Evolutionary conservation across 1,140 invertebrate genomes (phyloP).

Genomic region (Pararge aegeria): DNA sequence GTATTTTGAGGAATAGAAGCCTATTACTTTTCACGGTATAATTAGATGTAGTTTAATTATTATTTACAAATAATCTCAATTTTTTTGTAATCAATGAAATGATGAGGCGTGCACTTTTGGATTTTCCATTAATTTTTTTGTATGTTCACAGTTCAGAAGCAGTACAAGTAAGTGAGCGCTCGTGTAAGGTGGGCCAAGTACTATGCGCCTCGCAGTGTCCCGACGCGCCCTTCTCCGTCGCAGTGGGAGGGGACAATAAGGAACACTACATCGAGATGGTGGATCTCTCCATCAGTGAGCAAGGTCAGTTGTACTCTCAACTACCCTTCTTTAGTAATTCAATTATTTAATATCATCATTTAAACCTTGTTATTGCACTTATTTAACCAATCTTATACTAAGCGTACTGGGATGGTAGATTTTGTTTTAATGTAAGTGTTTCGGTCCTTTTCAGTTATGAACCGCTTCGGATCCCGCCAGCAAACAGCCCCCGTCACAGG

Average conservation of each 20-base stretch:
- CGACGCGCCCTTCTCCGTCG: conserved; percentile 89
- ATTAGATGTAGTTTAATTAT: too few species aligned
- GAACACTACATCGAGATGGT: conserved; percentile 88
- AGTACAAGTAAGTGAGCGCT: conserved; percentile 79
- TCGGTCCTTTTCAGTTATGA: conserved; percentile 58
- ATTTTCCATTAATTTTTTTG: not conserved
- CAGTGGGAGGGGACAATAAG: conserved; percentile 91
- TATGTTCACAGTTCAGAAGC: conserved; percentile 27
- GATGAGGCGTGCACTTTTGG: too few species aligned
- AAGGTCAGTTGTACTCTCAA: conserved; percentile 80
- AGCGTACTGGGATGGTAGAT: too few species aligned
- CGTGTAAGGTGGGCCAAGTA: conserved; percentile 85
- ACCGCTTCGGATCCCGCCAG: conserved; percentile 54
- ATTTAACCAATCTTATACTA: too few species aligned
- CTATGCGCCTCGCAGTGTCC: conserved; percentile 88
- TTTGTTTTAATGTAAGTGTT: not conserved
- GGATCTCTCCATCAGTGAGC: conserved; percentile 85
- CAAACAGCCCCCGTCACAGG: conserved; percentile 20
- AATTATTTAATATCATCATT: too few species aligned
- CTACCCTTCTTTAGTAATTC: too few species aligned
- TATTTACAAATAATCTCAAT: too few species aligned
- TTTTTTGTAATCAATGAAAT: too few species aligned
- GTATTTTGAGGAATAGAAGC: too few species aligned
- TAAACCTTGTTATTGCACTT: too few species aligned
- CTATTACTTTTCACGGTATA: too few species aligned